Evolutionary conservation across 2,888 invertebrate species (phyloP).

Genomic region (Dorcus hopei): DNA sequence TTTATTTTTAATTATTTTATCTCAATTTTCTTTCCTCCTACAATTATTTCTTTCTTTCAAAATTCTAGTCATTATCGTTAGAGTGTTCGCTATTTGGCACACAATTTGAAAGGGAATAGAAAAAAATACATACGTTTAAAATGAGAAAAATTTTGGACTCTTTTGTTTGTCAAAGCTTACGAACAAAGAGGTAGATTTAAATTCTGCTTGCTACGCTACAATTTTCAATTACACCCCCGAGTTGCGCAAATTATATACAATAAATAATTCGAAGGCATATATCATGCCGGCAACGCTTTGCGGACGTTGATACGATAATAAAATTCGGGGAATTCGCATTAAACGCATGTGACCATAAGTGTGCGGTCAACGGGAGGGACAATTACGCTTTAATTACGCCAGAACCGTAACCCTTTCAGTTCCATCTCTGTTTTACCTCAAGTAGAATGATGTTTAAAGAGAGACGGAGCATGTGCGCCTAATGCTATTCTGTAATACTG

Average conservation of each 20-base stretch:
- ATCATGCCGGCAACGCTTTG: conserved; percentile 31
- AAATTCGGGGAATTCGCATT: conserved; percentile 44
- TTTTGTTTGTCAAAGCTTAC: too few relatives aligned
- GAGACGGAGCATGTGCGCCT: not conserved
- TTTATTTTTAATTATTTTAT: too few relatives aligned
- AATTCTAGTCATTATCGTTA: too few relatives aligned
- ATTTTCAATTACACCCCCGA: not conserved
- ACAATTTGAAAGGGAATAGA: too few relatives aligned
- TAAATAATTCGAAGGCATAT: conserved; percentile 24
- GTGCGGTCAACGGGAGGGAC: conserved; percentile 35
- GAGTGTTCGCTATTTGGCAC: too few relatives aligned
- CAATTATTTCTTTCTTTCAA: too few relatives aligned
- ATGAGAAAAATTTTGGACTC: too few relatives aligned
- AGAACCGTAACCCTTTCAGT: conserved; percentile 7
- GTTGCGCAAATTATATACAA: not conserved
- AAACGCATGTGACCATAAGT: conserved; percentile 43
- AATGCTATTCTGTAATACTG: not conserved
- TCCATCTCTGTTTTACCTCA: not conserved
- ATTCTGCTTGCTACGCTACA: too few relatives aligned
- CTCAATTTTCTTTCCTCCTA: too few relatives aligned
- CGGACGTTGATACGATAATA: conserved; percentile 41
- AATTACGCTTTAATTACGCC: conserved; percentile 38
- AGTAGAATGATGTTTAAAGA: not conserved
- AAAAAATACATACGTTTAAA: too few relatives aligned
- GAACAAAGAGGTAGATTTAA: too few relatives aligned